Base-by-base conservation (phyloP, 2,888 invertebrate species). In the Heliconius ismenius region DNA sequence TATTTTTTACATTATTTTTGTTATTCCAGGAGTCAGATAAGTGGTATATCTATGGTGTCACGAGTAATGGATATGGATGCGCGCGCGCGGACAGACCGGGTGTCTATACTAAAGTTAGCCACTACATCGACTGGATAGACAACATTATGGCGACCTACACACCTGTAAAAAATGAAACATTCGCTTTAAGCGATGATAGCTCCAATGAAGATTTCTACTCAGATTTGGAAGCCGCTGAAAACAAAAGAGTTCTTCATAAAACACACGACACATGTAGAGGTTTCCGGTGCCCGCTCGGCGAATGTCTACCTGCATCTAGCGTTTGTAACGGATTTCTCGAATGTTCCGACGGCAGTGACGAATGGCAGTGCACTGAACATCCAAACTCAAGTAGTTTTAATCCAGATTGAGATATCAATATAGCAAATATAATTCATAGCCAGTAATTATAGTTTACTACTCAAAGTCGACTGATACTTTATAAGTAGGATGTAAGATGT, bases 31-130 rank as follows among this genome's bases (percentile, higher is more conserved):
- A 94, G 81, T 90, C 91, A 6, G 94, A 91, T 80, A 89, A 91
- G 81, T 94, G 94, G 94, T 94, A 92, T 83, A 91, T 95, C 77
- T 91, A 92, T 86, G 97, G 97, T 15, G 96, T 97, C 18, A 97
- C 97, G 0, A 97, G 97, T 82, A 97, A 97, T 85, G 97, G 97
- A 0, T 97, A 97, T 86, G 97, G 97, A 0, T 97, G 97, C 88
- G 97, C 97, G 0, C 92, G 97, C 80, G 96, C 97, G 0, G 96
- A 96, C 85, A 92, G 97, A 11, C 97, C 97, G 24, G 97, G 97
- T 60, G 97, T 97, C 67, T 97, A 97, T 90, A 97, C 97, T 0
- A 97, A 97, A 89, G 97, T 97, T 15, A 95, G 96, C 54, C 96
- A 96, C 88, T 97, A 97, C 87, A 91, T 96, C 63, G 93, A 95